Evolutionary conservation across 1,140 invertebrate species (phyloP).

Genomic region (Drosophila navojoa): DNA sequence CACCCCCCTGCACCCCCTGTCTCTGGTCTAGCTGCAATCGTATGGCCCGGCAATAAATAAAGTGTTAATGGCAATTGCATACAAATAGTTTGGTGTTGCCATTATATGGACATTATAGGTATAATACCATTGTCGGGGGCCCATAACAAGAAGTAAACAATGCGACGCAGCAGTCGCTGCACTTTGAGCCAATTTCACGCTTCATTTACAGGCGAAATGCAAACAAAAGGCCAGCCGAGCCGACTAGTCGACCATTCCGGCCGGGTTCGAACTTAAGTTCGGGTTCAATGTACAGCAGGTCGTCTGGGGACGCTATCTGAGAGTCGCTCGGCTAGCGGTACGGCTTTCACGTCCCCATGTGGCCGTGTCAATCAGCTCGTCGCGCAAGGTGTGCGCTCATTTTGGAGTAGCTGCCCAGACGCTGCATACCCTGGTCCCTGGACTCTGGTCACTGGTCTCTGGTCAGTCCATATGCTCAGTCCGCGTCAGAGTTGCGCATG

Average conservation of each 20-base stretch:
- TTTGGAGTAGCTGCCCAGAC: slow-evolving; percentile 24
- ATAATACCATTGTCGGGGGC: slow-evolving; percentile 62
- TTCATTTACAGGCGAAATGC: slow-evolving; percentile 80
- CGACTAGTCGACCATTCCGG: slow-evolving; percentile 56
- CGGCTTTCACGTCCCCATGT: slow-evolving; percentile 60
- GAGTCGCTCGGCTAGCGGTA: slow-evolving; percentile 8
- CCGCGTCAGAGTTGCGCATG: slow-evolving; percentile 68
- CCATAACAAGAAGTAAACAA: slow-evolving; percentile 81
- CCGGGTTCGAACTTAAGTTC: slow-evolving; percentile 11
- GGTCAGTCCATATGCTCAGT: slow-evolving; percentile 49
- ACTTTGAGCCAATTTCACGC: slow-evolving; percentile 81
- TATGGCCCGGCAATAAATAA: slow-evolving; percentile 72
- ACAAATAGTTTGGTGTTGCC: slow-evolving; percentile 81
- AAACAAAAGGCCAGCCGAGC: slow-evolving; percentile 67
- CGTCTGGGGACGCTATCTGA: slow-evolving; percentile 26
- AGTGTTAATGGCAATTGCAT: slow-evolving; percentile 83
- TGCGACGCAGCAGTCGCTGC: slow-evolving; percentile 72
- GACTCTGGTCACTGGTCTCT: slow-evolving; percentile 11
- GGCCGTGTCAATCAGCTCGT: slow-evolving; percentile 81
- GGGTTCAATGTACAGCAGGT: slow-evolving; percentile 74
- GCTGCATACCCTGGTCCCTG: slow-evolving; percentile 14
- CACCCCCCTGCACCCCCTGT: not conserved
- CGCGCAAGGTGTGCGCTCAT: slow-evolving; percentile 74
- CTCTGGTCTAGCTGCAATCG: slow-evolving; percentile 13
- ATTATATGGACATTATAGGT: slow-evolving; percentile 68